Conservation (phyloP, 2,797 vertebrate species). For the Sciurus carolinensis region DNA sequence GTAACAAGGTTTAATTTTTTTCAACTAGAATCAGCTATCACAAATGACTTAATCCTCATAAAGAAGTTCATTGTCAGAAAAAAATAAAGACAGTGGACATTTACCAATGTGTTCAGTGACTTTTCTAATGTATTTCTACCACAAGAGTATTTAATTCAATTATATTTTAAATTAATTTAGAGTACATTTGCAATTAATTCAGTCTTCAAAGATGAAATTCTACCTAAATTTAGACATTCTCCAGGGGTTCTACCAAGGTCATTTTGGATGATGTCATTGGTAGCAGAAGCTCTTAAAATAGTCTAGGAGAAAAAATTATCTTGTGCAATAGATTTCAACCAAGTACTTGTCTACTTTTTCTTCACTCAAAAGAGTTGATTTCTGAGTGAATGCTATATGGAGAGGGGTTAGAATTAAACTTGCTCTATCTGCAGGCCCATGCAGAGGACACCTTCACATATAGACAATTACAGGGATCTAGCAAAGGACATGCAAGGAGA, state of each 20-base stretch:
- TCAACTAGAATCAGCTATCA: neutral
- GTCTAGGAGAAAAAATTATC: neutral
- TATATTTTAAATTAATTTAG: neutral
- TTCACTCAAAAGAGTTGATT: neutral
- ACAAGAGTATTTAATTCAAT: neutral
- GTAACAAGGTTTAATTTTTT: conserved; percentile 31
- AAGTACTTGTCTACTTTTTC: neutral
- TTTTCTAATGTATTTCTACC: neutral
- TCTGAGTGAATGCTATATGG: neutral
- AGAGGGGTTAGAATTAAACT: neutral
- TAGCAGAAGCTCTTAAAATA: neutral
- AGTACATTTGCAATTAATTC: neutral
- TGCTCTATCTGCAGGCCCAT: neutral
- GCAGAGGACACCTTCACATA: neutral
- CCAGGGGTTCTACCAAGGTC: neutral
- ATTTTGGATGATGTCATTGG: neutral
- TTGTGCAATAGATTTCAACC: neutral
- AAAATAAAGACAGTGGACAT: conserved; percentile 19
- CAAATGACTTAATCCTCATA: conserved; percentile 29
- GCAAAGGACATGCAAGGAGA: too few relatives aligned
- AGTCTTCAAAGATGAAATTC: conserved; percentile 34
- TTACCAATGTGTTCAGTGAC: neutral
- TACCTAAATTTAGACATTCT: neutral
- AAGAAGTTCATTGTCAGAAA: conserved; percentile 8
- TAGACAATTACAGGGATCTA: neutral